A percentile compares a stretch with the other conserved stretches of the same genome.
These are phyloP conservation scores for Neosilurus mollespiculum DNA, from an alignment of 2,797 vertebrate species.

Conservation along the genomic window DNA sequence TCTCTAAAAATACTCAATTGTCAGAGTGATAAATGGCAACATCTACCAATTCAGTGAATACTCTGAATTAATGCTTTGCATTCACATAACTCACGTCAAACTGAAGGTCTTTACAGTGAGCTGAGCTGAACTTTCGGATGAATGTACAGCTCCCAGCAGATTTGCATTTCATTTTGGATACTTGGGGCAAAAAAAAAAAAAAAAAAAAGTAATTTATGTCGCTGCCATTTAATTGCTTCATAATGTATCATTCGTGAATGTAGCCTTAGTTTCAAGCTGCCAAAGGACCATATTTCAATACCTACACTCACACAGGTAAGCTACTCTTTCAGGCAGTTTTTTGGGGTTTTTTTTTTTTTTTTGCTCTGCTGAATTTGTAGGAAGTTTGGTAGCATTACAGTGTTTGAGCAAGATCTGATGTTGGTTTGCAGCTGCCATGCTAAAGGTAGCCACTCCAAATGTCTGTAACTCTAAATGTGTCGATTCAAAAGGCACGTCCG, in stretches of 20 bases:
- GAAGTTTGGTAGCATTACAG: conserved; percentile 48
- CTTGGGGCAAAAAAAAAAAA: not conserved
- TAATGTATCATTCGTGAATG: not conserved
- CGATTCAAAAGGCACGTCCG: conserved; percentile 50
- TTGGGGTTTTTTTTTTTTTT: no score
- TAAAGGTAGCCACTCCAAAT: conserved; percentile 39
- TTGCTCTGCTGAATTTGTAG: not conserved
- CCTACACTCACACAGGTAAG: conserved; percentile 42
- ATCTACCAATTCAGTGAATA: not conserved
- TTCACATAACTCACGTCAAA: conserved; percentile 18
- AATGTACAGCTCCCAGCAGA: not conserved
- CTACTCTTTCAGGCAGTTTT: conserved; percentile 13
- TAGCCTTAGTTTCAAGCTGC: conserved; percentile 30
- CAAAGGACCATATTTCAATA: conserved; percentile 15
- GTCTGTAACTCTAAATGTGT: conserved; percentile 45
- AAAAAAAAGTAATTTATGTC: not conserved
- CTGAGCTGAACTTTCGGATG: not conserved
- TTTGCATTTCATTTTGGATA: conserved; percentile 1
- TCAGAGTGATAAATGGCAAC: not conserved
- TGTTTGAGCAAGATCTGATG: conserved; percentile 45
- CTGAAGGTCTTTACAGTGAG: not conserved
- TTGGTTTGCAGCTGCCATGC: conserved; percentile 57
- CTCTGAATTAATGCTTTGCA: not conserved
- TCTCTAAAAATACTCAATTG: not conserved
- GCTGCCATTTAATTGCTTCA: conserved; percentile 11